Evolutionary conservation across 2,113 vertebrate genomes (phyloP).

Genomic region (Halichoeres trimaculatus): DNA sequence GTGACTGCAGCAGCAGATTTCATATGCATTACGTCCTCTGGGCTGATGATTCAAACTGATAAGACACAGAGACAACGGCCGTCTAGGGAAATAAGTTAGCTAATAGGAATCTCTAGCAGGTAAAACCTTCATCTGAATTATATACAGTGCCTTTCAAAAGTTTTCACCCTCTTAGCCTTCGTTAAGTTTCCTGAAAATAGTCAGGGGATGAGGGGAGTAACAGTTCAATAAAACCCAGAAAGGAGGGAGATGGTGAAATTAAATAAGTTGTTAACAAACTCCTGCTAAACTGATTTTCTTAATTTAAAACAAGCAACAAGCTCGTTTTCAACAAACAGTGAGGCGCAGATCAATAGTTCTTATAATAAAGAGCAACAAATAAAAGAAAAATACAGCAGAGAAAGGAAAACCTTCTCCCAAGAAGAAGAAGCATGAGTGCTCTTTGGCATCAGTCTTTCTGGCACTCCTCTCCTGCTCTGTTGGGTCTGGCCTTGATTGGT

Average conservation of each 20-base stretch:
- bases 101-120: not conserved
- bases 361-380: too few species aligned
- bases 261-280: not conserved
- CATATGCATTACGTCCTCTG: constrained; percentile 6
- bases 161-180: not conserved
- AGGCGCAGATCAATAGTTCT: not conserved
- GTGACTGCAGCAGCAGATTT: constrained; percentile 28
- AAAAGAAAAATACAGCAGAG: too few species aligned
- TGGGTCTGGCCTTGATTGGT: not conserved
- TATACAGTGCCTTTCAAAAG: not conserved
- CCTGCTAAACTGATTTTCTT: not conserved
- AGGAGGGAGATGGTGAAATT: not conserved
- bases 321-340: not conserved
- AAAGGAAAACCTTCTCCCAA: not conserved
- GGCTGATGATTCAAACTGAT: constrained; percentile 27
- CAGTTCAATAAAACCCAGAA: not conserved
- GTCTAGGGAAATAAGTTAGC: not conserved
- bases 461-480: not conserved
- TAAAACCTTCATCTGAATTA: not conserved
- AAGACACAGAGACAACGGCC: not conserved
- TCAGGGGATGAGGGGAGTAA: not conserved
- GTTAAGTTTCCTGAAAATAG: not conserved
- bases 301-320: too few species aligned
- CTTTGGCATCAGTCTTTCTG: not conserved
- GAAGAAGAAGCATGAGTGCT: not conserved